Base-by-base conservation (phyloP, 2,113 vertebrate species). In the Anolis sagrei region DNA sequence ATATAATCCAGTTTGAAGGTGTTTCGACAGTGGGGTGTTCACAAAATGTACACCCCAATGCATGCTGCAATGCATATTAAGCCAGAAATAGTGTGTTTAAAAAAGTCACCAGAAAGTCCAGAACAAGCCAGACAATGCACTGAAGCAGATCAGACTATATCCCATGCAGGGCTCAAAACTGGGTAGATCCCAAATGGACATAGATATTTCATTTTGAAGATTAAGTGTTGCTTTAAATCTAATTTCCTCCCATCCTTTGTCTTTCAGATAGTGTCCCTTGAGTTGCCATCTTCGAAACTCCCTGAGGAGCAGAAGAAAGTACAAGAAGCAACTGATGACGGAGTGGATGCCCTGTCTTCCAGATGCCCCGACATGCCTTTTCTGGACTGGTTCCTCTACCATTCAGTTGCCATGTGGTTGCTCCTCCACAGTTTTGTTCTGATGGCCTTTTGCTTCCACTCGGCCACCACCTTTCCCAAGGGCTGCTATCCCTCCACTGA, bases 401-500 rank as follows among this genome's bases (percentile, higher is more conserved):
- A 89, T 94, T 96, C 96, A 0, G 91, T 95, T 94, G 95, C 97
- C 87, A 96, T 96, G 96, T 96, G 96, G 96, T 92, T 98, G 91
- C 95, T 98, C 80, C 94, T 97, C 81, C 97, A 97, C 94, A 97
- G 96, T 92, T 90, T 98, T 94, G 97, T 98, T 83, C 95, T 98
- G 25, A 97, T 98, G 96, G 95, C 96, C 86, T 95, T 97, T 92
- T 97, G 97, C 94, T 96, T 98, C 90, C 94, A 94, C 87, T 95
- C 92, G 0, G 96, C 93, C 0, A 76, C 96, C 11, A 96, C 97
- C 6, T 98, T 98, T 93, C 97, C 98, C 89, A 97, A 95, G 89
- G 96, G 96, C 89, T 99, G 98, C 94, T 98, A 98, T 34, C 94
- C 96, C 36, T 95, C 95, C 0, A 97, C 97, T 14, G 97, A 98